Evolutionary conservation across 2,113 vertebrate genomes (phyloP).

Genomic region (Pygoscelis antarcticus): DNA sequence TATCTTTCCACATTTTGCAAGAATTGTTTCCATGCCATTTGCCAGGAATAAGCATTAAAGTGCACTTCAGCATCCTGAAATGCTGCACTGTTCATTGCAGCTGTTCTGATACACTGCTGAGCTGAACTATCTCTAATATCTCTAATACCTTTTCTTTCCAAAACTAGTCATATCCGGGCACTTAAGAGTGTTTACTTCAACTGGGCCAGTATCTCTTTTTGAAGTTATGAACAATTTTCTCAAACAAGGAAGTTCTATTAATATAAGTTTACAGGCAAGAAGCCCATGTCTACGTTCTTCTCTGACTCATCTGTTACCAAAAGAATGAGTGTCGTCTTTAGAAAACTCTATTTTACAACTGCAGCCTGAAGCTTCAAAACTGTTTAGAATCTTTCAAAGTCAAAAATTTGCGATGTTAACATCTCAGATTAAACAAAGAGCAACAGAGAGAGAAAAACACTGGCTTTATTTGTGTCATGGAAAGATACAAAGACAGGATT

Average conservation of each 20-base stretch:
- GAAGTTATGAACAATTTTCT: slow-evolving; percentile 24
- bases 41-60: background rate
- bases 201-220: background rate
- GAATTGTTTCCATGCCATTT: background rate
- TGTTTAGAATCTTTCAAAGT: slow-evolving; percentile 7
- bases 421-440: slow-evolving; percentile 2
- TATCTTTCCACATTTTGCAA: background rate
- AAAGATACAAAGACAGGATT: background rate
- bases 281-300: background rate
- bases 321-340: background rate
- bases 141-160: slow-evolving; percentile 21
- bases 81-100: background rate
- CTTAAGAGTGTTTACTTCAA: slow-evolving; percentile 17
- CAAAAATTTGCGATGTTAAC: background rate
- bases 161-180: background rate
- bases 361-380: slow-evolving; percentile 35
- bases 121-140: background rate
- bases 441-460: background rate
- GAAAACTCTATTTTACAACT: slow-evolving; percentile 21
- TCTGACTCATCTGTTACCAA: slow-evolving; percentile 52
- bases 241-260: slow-evolving; percentile 58
- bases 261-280: slow-evolving; percentile 29
- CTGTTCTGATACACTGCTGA: background rate
- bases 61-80: background rate
- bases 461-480: background rate